Evolutionary conservation across 2,888 invertebrate species (phyloP).

Genomic region (Dioctria rufipes): DNA sequence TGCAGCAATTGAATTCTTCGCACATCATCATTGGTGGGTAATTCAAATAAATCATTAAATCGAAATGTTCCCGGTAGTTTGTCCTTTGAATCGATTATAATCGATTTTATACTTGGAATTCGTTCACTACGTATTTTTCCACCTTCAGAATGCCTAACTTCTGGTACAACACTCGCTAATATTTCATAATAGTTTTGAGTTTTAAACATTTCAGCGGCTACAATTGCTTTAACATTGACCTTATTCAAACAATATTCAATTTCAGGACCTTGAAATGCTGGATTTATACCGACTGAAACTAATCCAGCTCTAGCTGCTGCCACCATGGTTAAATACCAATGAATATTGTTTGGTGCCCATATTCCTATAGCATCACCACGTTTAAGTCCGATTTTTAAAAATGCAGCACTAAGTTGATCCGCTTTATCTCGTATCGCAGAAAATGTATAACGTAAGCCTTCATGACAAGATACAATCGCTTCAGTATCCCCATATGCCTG

Average conservation of each 20-base stretch:
- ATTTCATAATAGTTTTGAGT: conserved; percentile 79
- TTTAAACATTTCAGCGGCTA: conserved; percentile 77
- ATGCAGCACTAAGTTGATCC: conserved; percentile 80
- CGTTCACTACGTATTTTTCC: conserved; percentile 71
- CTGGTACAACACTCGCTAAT: conserved; percentile 76
- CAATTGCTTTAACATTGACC: conserved; percentile 78
- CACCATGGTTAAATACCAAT: conserved; percentile 83
- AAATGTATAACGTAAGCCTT: conserved; percentile 73
- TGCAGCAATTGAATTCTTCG: conserved; percentile 68
- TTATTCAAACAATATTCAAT: conserved; percentile 81
- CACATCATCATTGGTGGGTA: conserved; percentile 62
- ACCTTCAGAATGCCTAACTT: conserved; percentile 70
- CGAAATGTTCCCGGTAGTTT: conserved; percentile 72
- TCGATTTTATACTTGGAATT: conserved; percentile 73
- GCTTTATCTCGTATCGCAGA: conserved; percentile 72
- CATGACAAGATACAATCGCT: conserved; percentile 75
- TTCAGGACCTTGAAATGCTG: conserved; percentile 80
- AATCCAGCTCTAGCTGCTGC: conserved; percentile 82
- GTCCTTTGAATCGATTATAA: conserved; percentile 75
- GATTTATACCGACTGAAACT: conserved; percentile 83
- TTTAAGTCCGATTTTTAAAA: conserved; percentile 79
- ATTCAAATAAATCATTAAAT: conserved; percentile 70
- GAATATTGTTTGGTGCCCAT: conserved; percentile 83
- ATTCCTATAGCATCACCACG: conserved; percentile 84
- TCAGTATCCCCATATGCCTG: conserved; percentile 73